These are phyloP conservation scores for Prinia subflava DNA, from an alignment of 2,113 vertebrate species.

Conservation along the genomic window DNA sequence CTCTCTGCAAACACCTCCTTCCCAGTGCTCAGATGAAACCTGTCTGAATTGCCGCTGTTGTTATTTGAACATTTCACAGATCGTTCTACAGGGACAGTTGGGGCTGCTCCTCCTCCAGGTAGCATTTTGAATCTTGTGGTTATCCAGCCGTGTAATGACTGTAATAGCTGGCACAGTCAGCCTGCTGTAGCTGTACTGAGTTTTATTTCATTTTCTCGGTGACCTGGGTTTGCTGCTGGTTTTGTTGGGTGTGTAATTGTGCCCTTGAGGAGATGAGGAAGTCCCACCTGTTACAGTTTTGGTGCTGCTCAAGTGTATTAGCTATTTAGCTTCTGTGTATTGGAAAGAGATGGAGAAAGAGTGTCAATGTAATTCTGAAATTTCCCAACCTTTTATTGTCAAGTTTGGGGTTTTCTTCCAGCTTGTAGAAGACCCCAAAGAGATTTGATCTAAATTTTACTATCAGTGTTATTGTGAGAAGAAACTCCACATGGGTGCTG, in stretches of 20 bases:
- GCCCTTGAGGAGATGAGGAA: background rate
- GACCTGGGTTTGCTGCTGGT: background rate
- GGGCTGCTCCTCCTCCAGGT: background rate
- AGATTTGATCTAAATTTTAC: background rate
- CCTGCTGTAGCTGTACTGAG: background rate
- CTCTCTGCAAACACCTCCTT: background rate
- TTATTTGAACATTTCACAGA: background rate
- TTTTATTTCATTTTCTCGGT: constrained; percentile 23
- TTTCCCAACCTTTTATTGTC: background rate
- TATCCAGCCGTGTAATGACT: constrained; percentile 1
- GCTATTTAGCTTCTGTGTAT: background rate
- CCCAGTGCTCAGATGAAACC: background rate
- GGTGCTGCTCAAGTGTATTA: background rate
- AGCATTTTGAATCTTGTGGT: background rate
- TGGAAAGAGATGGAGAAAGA: background rate
- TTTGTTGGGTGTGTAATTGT: constrained; percentile 16
- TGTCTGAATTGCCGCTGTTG: background rate
- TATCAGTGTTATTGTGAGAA: background rate
- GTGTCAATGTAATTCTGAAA: background rate
- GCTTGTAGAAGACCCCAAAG: background rate
- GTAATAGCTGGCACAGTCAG: background rate
- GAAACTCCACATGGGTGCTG: background rate
- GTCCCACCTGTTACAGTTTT: background rate
- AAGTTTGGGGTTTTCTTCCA: background rate
- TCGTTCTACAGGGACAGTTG: background rate